These are phyloP conservation scores for Pinna nobilis DNA, from an alignment of 1,140 invertebrate genomes.

Conservation along the genomic window DNA sequence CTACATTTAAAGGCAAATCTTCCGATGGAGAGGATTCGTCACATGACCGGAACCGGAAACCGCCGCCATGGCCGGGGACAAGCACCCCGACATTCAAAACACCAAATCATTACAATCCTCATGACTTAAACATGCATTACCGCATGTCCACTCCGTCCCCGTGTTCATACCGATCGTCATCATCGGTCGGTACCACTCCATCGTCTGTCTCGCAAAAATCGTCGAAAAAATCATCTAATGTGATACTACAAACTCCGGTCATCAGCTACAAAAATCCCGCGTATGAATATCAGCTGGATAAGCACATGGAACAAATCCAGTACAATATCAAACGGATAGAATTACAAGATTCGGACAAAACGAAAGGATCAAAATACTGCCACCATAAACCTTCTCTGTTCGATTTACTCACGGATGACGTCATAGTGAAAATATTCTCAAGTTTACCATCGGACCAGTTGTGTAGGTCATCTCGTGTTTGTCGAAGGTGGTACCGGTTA, in stretches of 20 bases:
- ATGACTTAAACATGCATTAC: constrained; percentile 45
- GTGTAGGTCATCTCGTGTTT: constrained; percentile 87
- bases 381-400: constrained; percentile 59
- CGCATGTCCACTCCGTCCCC: constrained; percentile 43
- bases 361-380: constrained; percentile 47
- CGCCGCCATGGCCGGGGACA: constrained; percentile 42
- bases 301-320: constrained; percentile 49
- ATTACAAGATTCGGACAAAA: constrained; percentile 45
- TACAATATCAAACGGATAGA: constrained; percentile 51
- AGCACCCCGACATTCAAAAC: constrained; percentile 31
- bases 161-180: constrained; percentile 39
- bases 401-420: constrained; percentile 76
- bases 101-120: constrained; percentile 41
- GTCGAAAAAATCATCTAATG: constrained; percentile 21
- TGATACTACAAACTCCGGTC: constrained; percentile 27
- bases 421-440: constrained; percentile 81
- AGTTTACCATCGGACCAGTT: constrained; percentile 87
- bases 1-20: constrained; percentile 60
- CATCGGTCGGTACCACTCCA: constrained; percentile 22
- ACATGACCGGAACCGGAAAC: constrained; percentile 38
- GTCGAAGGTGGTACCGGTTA: constrained; percentile 85
- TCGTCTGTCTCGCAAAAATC: constrained; percentile 42
- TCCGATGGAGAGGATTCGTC: constrained; percentile 32
- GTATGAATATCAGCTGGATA: constrained; percentile 40
- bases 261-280: constrained; percentile 44